Evolutionary conservation across 2,113 vertebrate genomes (phyloP).

Genomic region (Pithys albifrons): DNA sequence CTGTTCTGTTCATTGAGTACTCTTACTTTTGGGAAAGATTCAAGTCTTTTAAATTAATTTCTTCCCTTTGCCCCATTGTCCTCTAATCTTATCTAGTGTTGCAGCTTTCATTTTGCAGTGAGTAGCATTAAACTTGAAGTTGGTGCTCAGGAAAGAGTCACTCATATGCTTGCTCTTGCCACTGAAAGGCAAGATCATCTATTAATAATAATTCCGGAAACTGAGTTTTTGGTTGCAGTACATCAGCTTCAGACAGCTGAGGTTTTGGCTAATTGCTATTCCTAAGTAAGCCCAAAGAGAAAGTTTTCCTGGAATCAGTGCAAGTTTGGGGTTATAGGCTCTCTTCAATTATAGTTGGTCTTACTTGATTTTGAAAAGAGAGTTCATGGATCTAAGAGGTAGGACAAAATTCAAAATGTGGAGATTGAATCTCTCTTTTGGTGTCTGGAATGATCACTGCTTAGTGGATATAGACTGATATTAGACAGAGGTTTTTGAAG

Average conservation of each 20-base stretch:
- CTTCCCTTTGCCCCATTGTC: not conserved
- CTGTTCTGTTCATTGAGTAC: not conserved
- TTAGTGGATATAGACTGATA: not conserved
- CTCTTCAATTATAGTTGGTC: not conserved
- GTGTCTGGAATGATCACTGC: not conserved
- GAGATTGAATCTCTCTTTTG: not conserved
- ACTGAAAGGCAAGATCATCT: not conserved
- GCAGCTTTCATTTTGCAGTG: not conserved
- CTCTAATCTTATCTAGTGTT: not conserved
- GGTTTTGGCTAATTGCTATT: constrained; percentile 8
- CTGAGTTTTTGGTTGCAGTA: not conserved
- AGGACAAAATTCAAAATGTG: not conserved
- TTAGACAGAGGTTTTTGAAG: not conserved
- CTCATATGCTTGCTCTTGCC: not conserved
- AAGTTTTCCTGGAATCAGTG: constrained; percentile 1
- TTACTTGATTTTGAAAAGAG: not conserved
- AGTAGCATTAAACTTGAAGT: not conserved
- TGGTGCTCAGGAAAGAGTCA: not conserved
- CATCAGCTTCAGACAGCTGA: constrained; percentile 12
- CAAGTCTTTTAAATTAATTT: not conserved
- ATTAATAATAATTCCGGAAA: constrained; percentile 2
- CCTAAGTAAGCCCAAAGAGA: not conserved
- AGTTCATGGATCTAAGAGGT: not conserved
- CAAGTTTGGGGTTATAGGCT: not conserved
- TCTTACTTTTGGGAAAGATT: not conserved